Evolutionary conservation across 2,113 vertebrate genomes (phyloP), one percentile per base, ranked within the genome.

Genomic region (Planiliza haematocheilus): DNA sequence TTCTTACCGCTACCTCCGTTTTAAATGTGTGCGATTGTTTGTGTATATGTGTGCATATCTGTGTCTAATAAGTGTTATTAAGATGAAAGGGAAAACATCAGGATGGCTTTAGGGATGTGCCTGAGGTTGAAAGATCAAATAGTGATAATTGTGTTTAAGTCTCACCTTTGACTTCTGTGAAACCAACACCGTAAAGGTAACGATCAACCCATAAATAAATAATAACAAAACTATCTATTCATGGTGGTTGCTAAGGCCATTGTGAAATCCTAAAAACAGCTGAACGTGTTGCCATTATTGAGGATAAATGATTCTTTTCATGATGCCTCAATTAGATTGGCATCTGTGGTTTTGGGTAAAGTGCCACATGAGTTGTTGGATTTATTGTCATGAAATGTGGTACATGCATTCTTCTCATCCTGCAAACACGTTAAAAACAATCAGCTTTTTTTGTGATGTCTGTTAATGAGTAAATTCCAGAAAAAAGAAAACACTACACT

Each of bases 111-210:
- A 10, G 48, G 18, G 51, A 60, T 1, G 16, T 38, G 24, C 37
- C 69, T 74, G 45, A 51, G 51, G 64, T 59, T 46, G 14, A 68
- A 56, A 71, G 69, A 70, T 70, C 21, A 64, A 9, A 61, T 24
- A 39, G n/a, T 50, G 18, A 57, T 67, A 17, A 60, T 55, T 5
- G 43, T 66, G 34, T 55, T n/a, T 21, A 45, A 30, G 46, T 75
- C 55, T 69, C 37, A 74, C 42, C 61, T 68, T 20, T 79, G 62
- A 55, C 38, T 63, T 16, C 1, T 36, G 13, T n/a, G n/a, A 65
- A 34, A 13, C 43, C 4, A 42, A 13, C 34, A 50, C 45, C 34
- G 51, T 0, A 0, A 6, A 41, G 37, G 17, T 49, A 5, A 30
- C 2, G 24, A 30, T 30, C 24, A 30, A 75, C 34, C 45, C 49